These are phyloP conservation scores for Eurosta solidaginis DNA, from an alignment of 1,140 invertebrate species.

Conservation along the genomic window DNA sequence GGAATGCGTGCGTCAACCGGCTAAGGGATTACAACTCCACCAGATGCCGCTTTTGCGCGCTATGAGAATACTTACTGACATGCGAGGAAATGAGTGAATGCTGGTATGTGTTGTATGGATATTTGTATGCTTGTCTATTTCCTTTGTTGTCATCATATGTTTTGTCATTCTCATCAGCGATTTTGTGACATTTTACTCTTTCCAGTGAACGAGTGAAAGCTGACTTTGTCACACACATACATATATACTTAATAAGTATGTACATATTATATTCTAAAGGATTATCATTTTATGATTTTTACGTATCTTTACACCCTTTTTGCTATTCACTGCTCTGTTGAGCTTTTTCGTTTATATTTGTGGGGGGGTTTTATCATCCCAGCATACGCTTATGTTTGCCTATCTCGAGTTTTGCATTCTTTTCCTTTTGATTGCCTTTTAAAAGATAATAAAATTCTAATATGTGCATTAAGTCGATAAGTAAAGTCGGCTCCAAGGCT, in stretches of 20 bases:
- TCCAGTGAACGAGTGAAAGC: slow-evolving; percentile 13
- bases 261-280: not conserved
- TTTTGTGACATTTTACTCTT: slow-evolving; percentile 12
- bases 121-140: not conserved
- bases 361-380: not conserved
- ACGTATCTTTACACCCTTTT: not conserved
- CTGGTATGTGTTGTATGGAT: not conserved
- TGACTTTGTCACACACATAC: not conserved
- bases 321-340: not conserved
- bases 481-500: no score
- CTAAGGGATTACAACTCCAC: not conserved
- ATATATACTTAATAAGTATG: not conserved
- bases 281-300: slow-evolving; percentile 23
- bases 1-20: not conserved
- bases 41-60: not conserved
- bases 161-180: slow-evolving; percentile 20
- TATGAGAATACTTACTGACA: not conserved
- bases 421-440: slow-evolving; percentile 14
- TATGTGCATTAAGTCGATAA: not conserved
- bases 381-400: not conserved
- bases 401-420: not conserved
- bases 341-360: not conserved
- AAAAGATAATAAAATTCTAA: not conserved
- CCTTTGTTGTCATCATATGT: slow-evolving; percentile 18
- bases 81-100: not conserved